These are phyloP conservation scores for Mechanitis messenoides DNA, from an alignment of 2,888 invertebrate genomes.

Conservation along the genomic window DNA sequence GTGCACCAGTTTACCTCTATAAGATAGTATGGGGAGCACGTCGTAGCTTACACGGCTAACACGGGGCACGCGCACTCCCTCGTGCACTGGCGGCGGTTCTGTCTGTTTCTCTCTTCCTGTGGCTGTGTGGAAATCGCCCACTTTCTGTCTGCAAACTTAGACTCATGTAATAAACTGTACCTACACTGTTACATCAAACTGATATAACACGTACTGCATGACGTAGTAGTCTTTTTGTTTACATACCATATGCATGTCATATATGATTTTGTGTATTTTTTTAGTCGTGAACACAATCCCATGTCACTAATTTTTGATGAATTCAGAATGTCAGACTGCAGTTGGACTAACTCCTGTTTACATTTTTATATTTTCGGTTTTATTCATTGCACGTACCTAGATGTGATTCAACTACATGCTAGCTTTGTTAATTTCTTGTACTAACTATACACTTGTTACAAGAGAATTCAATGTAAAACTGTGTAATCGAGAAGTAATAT, in stretches of 20 bases:
- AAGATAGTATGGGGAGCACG: constrained; percentile 65
- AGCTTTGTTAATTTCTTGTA: constrained; percentile 22
- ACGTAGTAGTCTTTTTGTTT: constrained; percentile 30
- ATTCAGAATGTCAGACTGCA: constrained; percentile 5
- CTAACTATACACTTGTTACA: constrained; percentile 21
- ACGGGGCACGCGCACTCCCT: constrained; percentile 66
- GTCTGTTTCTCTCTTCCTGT: constrained; percentile 78
- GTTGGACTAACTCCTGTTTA: neutral
- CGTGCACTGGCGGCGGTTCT: constrained; percentile 75
- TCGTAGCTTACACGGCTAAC: constrained; percentile 66
- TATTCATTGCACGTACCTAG: constrained; percentile 27
- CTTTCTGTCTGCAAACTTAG: constrained; percentile 55
- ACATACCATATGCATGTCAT: constrained; percentile 37
- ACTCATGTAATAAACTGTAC: constrained; percentile 21
- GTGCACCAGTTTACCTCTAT: constrained; percentile 57
- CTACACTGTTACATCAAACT: constrained; percentile 12
- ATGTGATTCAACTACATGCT: constrained; percentile 13
- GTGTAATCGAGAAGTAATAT: constrained; percentile 18
- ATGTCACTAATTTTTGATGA: constrained; percentile 14
- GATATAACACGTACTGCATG: constrained; percentile 26
- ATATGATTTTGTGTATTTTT: constrained; percentile 14
- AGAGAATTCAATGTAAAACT: constrained; percentile 19
- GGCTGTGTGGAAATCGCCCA: constrained; percentile 73
- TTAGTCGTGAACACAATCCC: constrained; percentile 10
- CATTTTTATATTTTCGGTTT: constrained; percentile 14